A percentile compares a stretch with the other conserved stretches of the same genome.
These are phyloP conservation scores for Heptranchias perlo DNA, from an alignment of 2,113 vertebrate species.

Conservation along the genomic window DNA sequence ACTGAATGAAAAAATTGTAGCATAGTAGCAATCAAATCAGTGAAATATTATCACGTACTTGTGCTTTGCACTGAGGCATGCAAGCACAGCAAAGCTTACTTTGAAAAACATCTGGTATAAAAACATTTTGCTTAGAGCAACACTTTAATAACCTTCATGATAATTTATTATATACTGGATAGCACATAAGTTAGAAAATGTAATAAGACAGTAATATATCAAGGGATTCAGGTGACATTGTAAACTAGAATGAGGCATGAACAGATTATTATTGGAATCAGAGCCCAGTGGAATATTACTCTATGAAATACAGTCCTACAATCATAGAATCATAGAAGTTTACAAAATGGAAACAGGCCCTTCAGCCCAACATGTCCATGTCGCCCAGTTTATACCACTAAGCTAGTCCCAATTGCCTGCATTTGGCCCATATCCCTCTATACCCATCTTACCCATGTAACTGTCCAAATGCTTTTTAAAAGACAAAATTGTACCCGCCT, in stretches of 20 bases:
- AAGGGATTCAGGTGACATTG: not conserved
- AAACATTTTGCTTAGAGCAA: not conserved
- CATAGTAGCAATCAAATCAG: not conserved
- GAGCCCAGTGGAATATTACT: not conserved
- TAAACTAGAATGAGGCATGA: not conserved
- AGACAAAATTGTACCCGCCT: no score
- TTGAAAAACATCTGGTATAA: not conserved
- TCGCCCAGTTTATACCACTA: no score
- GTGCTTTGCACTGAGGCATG: not conserved
- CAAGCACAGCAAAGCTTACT: not conserved
- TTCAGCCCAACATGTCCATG: no score
- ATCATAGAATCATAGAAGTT: no score
- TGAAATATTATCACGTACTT: not conserved
- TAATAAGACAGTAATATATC: not conserved
- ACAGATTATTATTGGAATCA: not conserved
- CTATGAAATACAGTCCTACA: not conserved
- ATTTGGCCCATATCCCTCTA: no score
- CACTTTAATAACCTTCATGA: not conserved
- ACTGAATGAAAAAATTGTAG: not conserved
- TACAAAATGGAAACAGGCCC: no score
- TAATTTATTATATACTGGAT: not conserved
- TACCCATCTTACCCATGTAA: no score
- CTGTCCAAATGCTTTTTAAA: no score
- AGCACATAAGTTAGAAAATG: not conserved
- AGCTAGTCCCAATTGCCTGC: no score